Evolutionary conservation across 1,140 invertebrate genomes (phyloP), one percentile per base, ranked within the genome.

Genomic region (Thaumetopoea pityocampa): DNA sequence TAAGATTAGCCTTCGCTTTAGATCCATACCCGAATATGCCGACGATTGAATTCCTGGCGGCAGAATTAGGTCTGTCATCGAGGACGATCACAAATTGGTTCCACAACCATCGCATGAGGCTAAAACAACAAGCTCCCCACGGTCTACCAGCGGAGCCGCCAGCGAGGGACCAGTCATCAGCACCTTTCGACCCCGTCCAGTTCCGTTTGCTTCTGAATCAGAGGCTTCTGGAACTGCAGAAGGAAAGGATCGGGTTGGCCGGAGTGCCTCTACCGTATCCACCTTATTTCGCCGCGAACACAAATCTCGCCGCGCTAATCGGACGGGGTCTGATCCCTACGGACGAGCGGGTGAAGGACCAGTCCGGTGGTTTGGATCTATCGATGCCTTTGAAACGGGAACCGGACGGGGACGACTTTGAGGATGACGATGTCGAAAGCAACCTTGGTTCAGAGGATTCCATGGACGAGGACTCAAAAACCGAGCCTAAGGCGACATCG

Each of bases 21-120:
- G 98, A 99, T 77, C 96, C 97, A 0, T 99, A 99, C 72, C 98
- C 98, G 0, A 97, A 96, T 68, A 93, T 97, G 47, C 92, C 92
- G 3, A 97, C 96, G 11, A 98, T 99, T 22, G 98, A 99, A 77
- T 97, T 97, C 59, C 87, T 99, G 30, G 96, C 96, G 5, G 89
- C 91, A 8, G 96, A 98, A 74, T 85, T 99, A 4, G 93, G 91
- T 6, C 85, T 99, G n/a, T 96, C 96, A 1, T 93, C 96, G 5
- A 89, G 97, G 51, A 99, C 97, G 20, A 98, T 99, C 44, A 97
- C 96, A 8, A 99, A 99, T 77, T 99, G 98, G 98, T 99, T 99
- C 88, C 98, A 99, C 86, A 99, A 99, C 79, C 97, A 99, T 85
- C 90, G 98, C 38, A 99, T 99, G 96, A 90, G 98, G 34, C 89